Conservation (phyloP, 2,113 vertebrate species). For the Paramormyrops kingsleyae region DNA sequence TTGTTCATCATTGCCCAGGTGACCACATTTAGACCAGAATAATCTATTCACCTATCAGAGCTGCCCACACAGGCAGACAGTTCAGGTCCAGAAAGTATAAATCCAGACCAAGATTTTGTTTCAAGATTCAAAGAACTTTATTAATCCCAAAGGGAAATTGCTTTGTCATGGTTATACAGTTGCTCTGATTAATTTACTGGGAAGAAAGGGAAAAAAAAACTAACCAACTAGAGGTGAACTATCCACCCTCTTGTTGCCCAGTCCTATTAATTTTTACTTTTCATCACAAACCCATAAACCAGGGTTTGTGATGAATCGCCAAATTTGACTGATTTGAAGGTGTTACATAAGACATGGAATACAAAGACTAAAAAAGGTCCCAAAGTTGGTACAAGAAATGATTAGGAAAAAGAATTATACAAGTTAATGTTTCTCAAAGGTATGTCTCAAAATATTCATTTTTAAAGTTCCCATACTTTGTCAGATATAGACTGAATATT, state of each 20-base stretch:
- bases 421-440: background rate
- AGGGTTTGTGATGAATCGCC: background rate
- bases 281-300: background rate
- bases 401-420: background rate
- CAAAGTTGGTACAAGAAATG: background rate
- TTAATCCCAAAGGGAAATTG: no score
- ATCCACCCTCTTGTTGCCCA: background rate
- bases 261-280: background rate
- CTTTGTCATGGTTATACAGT: no score
- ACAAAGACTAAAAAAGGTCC: background rate
- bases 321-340: background rate
- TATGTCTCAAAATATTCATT: background rate
- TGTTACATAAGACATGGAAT: background rate
- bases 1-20: background rate
- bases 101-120: background rate
- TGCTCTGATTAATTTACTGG: no score
- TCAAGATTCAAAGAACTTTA: no score
- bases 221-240: background rate
- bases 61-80: background rate
- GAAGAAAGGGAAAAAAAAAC: no score
- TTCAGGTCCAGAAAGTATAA: background rate
- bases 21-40: background rate
- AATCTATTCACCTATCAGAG: background rate
- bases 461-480: background rate
- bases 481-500: background rate